Conservation (phyloP, 2,113 vertebrate genomes). For the Dryoscopus gambensis region DNA sequence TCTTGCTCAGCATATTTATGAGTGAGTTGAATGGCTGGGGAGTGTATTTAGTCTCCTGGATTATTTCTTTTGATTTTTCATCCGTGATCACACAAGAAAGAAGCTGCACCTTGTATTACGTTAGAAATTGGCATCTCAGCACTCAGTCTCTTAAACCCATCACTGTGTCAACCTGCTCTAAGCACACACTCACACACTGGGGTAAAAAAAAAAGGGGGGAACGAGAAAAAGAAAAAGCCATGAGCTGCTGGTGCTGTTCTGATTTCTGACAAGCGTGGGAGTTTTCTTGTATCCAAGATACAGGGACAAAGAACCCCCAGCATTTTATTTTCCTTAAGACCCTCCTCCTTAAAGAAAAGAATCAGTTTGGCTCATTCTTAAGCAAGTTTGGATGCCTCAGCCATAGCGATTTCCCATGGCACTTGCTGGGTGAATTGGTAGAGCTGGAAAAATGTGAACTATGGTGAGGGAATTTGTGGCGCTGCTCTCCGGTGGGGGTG, state of each 20-base stretch:
- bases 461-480: conserved; percentile 48
- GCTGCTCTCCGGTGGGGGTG: neutral
- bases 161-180: neutral
- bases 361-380: conserved; percentile 12
- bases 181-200: neutral
- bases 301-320: conserved; percentile 64
- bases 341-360: conserved; percentile 51
- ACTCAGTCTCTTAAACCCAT: neutral
- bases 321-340: conserved; percentile 49
- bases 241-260: conserved; percentile 32
- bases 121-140: neutral
- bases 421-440: neutral
- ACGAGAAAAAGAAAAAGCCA: neutral
- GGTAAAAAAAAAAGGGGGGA: neutral
- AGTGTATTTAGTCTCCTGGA: neutral
- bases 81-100: neutral
- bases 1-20: conserved; percentile 1
- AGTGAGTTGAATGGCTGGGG: neutral
- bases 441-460: conserved; percentile 44
- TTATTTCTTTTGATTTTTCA: conserved; percentile 47
- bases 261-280: conserved; percentile 62
- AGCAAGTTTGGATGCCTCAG: conserved; percentile 1
- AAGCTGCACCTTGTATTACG: neutral
- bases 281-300: conserved; percentile 65
- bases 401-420: neutral